Base-by-base conservation (phyloP, 2,113 vertebrate species). In the Gobius niger region DNA sequence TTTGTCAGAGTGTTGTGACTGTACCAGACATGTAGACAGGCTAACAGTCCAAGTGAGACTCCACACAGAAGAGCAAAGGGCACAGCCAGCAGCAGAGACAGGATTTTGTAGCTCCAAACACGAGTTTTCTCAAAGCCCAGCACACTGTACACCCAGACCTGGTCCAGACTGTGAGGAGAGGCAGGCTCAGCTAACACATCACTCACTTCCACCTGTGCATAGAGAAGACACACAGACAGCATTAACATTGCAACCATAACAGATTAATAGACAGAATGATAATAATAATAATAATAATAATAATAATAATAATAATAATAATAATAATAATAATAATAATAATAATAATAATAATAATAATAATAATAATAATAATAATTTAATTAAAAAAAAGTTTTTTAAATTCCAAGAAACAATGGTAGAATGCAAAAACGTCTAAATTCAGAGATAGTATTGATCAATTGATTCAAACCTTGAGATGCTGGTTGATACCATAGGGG, bases 1-100 rank as follows among this genome's bases (percentile, higher is more conserved):
- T 40, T 14, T 19, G 53, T 44, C 13, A 34, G 40, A 4, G 34
- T 15, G 6, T 2, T 15, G 54, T 13, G 11, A 24, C 6, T 66
- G 47, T 90, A 94, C 93, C 93, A 94, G 77, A 94, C 93, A 44
- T 93, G 93, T n/a, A 95, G 70, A 64, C 91, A 92, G 71, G 91
- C 88, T 0, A 93, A 85, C 42, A 91, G 7, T 19, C 92, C 93
- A 63, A 95, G 84, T 8, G 92, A 83, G 9, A 91, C 61, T 9
- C 93, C 93, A 5, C 91, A 89, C 13, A 93, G 67, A 15, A 93
- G 70, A 40, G 94, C 92, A 0, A 93, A 77, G 0, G 93, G 94
- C 44, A 94, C 81, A 0, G 93, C 92, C 4, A 90, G 88, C 57
- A 95, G 79, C 69, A 91, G 9, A 0, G 92, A 91, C 24, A 94